phyloP scores from a whole-genome alignment of 2,888 invertebrate species.

The Harpagoxenus sublaevis region DNA sequence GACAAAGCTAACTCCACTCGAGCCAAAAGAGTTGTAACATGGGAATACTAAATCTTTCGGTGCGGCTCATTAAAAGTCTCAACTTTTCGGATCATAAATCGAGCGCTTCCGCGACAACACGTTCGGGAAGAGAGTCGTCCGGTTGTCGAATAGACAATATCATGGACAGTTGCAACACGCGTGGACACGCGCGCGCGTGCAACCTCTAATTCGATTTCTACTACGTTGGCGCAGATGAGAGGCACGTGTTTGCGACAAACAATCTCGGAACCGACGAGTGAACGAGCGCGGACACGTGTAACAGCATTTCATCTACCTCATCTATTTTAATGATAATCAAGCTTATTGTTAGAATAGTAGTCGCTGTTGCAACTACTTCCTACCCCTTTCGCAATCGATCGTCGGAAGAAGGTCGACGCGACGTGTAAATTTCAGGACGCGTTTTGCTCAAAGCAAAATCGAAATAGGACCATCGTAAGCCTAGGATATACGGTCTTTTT shows the following conservation, averaged over 20 bases:
- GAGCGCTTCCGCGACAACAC: constrained; percentile 35
- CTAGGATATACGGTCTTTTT: background rate
- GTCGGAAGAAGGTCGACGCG: background rate
- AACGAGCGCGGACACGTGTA: background rate
- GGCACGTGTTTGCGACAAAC: constrained; percentile 36
- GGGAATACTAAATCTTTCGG: constrained; percentile 43
- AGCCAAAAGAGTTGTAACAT: constrained; percentile 30
- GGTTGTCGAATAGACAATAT: constrained; percentile 15
- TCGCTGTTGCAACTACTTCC: background rate
- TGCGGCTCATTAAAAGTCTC: constrained; percentile 34
- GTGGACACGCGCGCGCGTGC: background rate
- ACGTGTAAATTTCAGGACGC: background rate
- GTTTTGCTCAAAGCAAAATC: background rate
- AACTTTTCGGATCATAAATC: constrained; percentile 26
- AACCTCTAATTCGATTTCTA: constrained; percentile 10
- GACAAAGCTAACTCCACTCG: background rate
- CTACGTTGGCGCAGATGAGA: constrained; percentile 40
- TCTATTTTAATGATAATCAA: constrained; percentile 35
- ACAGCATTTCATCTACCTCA: background rate
- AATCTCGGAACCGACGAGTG: constrained; percentile 38
- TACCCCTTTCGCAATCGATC: background rate
- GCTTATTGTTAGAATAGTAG: constrained; percentile 1
- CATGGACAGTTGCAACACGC: background rate
- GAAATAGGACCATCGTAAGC: too few species aligned
- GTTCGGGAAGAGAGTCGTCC: background rate